A percentile compares a stretch with the other conserved stretches of the same genome.
These are phyloP conservation scores for Diplosoma virens DNA, from an alignment of 23 tunicate species.

Conservation along the genomic window DNA sequence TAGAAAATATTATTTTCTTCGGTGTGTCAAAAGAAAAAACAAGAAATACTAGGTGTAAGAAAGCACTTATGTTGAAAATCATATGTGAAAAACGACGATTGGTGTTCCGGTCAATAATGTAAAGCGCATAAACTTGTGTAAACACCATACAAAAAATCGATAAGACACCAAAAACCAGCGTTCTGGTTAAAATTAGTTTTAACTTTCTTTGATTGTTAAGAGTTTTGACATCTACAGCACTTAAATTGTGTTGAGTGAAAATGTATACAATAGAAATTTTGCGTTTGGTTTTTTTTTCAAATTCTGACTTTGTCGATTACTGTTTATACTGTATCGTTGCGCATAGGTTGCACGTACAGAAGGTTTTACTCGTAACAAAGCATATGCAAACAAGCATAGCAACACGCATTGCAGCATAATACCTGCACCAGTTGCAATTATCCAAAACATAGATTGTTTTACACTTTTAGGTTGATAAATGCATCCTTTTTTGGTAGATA, in stretches of 20 bases:
- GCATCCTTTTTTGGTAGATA: constrained; percentile 18
- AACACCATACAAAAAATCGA: neutral
- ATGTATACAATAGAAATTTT: too few relatives aligned
- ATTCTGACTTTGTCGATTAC: too few relatives aligned
- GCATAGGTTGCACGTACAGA: too few relatives aligned
- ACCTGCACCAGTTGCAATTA: neutral
- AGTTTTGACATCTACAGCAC: too few relatives aligned
- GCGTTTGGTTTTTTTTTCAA: too few relatives aligned
- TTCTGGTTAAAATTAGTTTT: neutral
- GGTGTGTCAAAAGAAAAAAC: constrained; percentile 19
- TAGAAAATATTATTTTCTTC: too few relatives aligned
- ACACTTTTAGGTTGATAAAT: neutral
- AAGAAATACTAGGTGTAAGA: neutral
- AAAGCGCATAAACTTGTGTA: neutral
- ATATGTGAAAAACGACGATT: neutral
- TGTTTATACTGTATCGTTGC: too few relatives aligned
- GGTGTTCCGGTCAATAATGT: neutral
- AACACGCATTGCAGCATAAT: constrained; percentile 22
- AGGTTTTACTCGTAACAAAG: too few relatives aligned
- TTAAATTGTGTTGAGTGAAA: too few relatives aligned
- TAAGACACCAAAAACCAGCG: neutral
- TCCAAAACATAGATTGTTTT: neutral
- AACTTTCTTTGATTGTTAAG: neutral
- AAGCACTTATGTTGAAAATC: neutral
- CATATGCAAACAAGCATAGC: constrained; percentile 36